phyloP scores from a whole-genome alignment of 2,113 vertebrate genomes.

The Anolis sagrei region DNA sequence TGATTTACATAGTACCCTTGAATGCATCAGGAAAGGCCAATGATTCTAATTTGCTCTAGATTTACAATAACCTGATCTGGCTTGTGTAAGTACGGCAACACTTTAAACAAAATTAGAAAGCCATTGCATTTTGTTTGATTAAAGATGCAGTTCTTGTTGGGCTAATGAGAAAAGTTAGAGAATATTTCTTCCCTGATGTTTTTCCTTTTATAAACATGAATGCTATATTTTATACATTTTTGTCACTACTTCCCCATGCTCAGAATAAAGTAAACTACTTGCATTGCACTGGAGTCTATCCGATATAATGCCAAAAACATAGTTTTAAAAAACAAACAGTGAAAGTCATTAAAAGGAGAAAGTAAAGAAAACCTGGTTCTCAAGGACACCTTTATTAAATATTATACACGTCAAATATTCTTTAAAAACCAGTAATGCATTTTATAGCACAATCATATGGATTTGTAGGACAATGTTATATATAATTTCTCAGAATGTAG shows the following conservation, averaged over 20 bases:
- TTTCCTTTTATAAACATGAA: slow-evolving; percentile 78
- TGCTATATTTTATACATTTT: slow-evolving; percentile 78
- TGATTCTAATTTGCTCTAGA: slow-evolving; percentile 95
- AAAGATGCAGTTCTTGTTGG: slow-evolving; percentile 84
- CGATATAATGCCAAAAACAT: slow-evolving; percentile 74
- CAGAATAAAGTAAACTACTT: slow-evolving; percentile 77
- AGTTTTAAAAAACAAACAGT: slow-evolving; percentile 69
- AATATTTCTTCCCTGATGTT: slow-evolving; percentile 81
- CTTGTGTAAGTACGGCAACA: slow-evolving; percentile 90
- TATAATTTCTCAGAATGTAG: background rate
- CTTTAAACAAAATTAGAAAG: slow-evolving; percentile 90
- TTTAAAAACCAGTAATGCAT: slow-evolving; percentile 42
- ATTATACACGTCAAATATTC: slow-evolving; percentile 40
- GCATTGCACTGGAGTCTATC: slow-evolving; percentile 70
- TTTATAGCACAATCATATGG: slow-evolving; percentile 48
- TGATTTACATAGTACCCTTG: slow-evolving; percentile 92
- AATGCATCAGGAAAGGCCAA: slow-evolving; percentile 90
- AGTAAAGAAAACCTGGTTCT: slow-evolving; percentile 63
- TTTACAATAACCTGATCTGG: slow-evolving; percentile 90
- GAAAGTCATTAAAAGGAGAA: slow-evolving; percentile 53
- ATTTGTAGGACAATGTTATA: slow-evolving; percentile 38
- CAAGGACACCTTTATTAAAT: slow-evolving; percentile 41
- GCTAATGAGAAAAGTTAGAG: slow-evolving; percentile 83
- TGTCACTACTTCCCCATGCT: slow-evolving; percentile 78
- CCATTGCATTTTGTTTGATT: slow-evolving; percentile 83